Conservation (phyloP, 2,797 vertebrate genomes). For the Sitta carolinensis region DNA sequence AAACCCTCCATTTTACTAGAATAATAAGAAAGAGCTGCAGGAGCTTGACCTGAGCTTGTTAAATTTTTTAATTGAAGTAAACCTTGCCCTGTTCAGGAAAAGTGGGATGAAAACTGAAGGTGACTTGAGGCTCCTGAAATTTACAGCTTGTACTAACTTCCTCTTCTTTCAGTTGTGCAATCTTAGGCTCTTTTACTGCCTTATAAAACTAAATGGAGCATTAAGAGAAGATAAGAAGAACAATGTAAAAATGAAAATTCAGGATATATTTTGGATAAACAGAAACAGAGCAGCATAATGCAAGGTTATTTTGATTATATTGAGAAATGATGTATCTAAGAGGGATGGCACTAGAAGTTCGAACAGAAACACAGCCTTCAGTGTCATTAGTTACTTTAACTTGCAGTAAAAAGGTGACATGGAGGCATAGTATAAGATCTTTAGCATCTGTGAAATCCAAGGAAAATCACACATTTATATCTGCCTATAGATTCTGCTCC, state of each 20-base stretch:
- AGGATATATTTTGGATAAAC: background rate
- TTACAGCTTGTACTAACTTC: background rate
- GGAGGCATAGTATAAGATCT: background rate
- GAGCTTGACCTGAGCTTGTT: background rate
- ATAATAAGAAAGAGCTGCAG: background rate
- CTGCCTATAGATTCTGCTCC: background rate
- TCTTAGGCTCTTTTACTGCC: background rate
- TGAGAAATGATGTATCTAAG: background rate
- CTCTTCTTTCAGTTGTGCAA: background rate
- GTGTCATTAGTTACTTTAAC: background rate
- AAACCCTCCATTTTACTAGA: background rate
- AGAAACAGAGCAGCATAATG: constrained; percentile 5
- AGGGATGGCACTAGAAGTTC: background rate
- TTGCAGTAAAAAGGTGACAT: background rate
- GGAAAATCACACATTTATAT: background rate
- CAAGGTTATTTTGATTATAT: background rate
- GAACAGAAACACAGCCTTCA: background rate
- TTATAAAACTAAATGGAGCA: background rate
- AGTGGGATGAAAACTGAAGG: background rate
- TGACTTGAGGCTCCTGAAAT: background rate
- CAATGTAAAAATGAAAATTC: background rate
- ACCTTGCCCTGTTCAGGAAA: background rate
- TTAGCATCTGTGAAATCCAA: background rate
- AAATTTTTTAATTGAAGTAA: background rate
- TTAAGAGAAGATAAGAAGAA: background rate